A percentile compares a stretch with the other conserved stretches of the same genome.
phyloP scores from a whole-genome alignment of 2,888 invertebrate genomes.

The Acleris literana region DNA sequence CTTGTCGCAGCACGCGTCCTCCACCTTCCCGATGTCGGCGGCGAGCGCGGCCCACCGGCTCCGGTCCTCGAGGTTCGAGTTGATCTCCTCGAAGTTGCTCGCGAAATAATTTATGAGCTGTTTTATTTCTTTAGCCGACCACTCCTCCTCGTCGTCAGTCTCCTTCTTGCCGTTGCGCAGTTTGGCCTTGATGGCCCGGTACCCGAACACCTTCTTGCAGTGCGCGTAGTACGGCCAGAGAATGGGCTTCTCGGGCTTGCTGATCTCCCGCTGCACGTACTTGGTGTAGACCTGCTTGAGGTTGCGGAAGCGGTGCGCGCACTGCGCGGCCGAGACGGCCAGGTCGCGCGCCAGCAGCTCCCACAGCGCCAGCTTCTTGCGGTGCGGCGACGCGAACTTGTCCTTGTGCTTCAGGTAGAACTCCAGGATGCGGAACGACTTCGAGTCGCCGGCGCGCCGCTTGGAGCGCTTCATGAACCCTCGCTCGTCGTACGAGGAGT shows the following conservation, averaged over 20 bases:
- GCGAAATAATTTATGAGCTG: constrained; percentile 62
- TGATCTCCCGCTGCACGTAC: constrained; percentile 69
- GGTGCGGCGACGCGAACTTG: constrained; percentile 58
- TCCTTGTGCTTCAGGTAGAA: constrained; percentile 72
- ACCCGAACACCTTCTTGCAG: constrained; percentile 76
- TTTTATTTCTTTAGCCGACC: constrained; percentile 69
- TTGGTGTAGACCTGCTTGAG: constrained; percentile 69
- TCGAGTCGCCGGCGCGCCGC: constrained; percentile 53
- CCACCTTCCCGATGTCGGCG: constrained; percentile 53
- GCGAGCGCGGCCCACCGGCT: constrained; percentile 58
- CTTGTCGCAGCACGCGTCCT: constrained; percentile 60
- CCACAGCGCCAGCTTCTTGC: constrained; percentile 65
- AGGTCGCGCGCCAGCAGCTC: constrained; percentile 61
- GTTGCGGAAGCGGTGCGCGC: constrained; percentile 69
- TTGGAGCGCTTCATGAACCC: constrained; percentile 56
- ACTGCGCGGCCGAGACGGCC: constrained; percentile 62
- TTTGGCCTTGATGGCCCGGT: constrained; percentile 66
- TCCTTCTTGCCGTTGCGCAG: constrained; percentile 60
- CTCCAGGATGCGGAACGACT: constrained; percentile 70
- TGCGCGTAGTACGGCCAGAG: constrained; percentile 72
- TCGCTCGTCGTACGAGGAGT: constrained; percentile 56
- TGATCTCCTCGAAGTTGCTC: constrained; percentile 55
- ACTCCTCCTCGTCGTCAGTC: constrained; percentile 60
- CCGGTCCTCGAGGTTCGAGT: constrained; percentile 50
- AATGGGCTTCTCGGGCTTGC: constrained; percentile 69